Percentiles rank a stretch among this genome's conserved stretches.
phyloP scores from a whole-genome alignment of 2,888 invertebrate species.

The Frankliniella fusca region DNA sequence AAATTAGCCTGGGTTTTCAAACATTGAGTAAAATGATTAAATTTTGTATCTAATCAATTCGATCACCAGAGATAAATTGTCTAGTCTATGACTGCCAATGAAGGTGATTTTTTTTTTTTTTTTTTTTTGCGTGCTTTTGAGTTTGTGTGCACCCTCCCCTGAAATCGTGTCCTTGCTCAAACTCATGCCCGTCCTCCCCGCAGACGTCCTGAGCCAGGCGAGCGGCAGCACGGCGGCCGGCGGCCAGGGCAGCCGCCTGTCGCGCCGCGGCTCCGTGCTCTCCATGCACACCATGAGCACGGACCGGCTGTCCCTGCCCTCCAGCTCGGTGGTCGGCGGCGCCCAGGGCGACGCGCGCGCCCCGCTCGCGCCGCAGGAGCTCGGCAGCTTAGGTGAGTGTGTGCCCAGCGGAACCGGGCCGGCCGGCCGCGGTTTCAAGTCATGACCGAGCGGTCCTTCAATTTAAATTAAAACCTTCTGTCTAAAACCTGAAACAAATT shows the following conservation, averaged over 20 bases:
- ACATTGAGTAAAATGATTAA: neutral
- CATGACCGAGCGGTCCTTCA: no score
- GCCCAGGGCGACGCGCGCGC: slow-evolving; percentile 48
- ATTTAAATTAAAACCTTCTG: no score
- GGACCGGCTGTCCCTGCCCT: slow-evolving; percentile 64
- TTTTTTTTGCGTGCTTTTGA: no score
- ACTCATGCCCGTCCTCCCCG: slow-evolving; percentile 28
- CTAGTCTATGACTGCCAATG: no score
- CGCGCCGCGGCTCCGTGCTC: slow-evolving; percentile 52
- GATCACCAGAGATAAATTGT: no score
- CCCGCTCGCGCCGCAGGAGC: slow-evolving; percentile 76
- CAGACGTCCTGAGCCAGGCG: slow-evolving; percentile 52
- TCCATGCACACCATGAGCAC: slow-evolving; percentile 40
- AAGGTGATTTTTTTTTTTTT: no score
- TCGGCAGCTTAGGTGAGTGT: slow-evolving; percentile 84
- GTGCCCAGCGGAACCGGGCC: no score
- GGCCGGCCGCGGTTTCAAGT: no score
- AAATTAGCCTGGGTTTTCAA: no score
- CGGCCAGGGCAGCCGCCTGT: slow-evolving; percentile 45
- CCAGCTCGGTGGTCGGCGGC: slow-evolving; percentile 57
- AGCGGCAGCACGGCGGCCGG: slow-evolving; percentile 56
- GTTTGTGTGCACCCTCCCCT: no score
- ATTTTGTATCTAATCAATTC: neutral
- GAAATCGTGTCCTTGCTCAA: no score
- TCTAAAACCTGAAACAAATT: no score